Base-by-base conservation (phyloP, 2,888 invertebrate species). In the Ceriagrion tenellum region DNA sequence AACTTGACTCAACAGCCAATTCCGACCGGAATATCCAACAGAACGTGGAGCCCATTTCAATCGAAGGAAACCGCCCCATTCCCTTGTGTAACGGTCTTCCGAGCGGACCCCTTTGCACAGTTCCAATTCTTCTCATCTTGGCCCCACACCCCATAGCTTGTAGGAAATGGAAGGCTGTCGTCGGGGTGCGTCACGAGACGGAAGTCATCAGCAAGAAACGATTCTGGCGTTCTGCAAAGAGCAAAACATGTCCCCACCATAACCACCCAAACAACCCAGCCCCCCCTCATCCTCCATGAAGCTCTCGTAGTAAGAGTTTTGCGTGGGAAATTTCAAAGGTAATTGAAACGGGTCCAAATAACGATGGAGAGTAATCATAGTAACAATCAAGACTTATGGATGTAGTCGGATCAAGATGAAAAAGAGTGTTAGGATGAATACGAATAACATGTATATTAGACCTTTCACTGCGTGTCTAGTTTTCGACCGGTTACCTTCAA, bases 221-320 rank as follows among this genome's bases (percentile, higher is more conserved):
- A 81, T 81, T 81, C 35, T 13, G 81, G 35, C 81, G 81, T n/a
- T 81, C 81, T 13, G 81, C 81, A 35, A 81, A 81, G 81, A 81
- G 81, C 69, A 81, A 81, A 30, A 81, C 35, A 81, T 23, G n/a
- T 4, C n/a, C 69, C 69, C 69, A n/a, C 26, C 12, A n/a, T 81
- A 69, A 35, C 35, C 47, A 8, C 47, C 47, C 47, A 47, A 47
- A 47, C 47, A 35, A 1, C 16, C 35, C 81, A n/a, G 10, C 0
- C 16, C 35, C 16, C 30, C 81, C 26, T 13, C 3, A 26, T 35
- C 69, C 69, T 13, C 35, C 35, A 35, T 16, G 2, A 13, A 35
- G 30, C 59, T 16, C 35, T 35, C 81, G 16, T 16, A 35, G 69
- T 69, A 69, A 0, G 16, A 35, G 35, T 81, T 35, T 35, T 13